Evolutionary conservation across 2,888 invertebrate species (phyloP), one percentile per base, ranked within the genome.

Genomic region (Epicampocera succincta): DNA sequence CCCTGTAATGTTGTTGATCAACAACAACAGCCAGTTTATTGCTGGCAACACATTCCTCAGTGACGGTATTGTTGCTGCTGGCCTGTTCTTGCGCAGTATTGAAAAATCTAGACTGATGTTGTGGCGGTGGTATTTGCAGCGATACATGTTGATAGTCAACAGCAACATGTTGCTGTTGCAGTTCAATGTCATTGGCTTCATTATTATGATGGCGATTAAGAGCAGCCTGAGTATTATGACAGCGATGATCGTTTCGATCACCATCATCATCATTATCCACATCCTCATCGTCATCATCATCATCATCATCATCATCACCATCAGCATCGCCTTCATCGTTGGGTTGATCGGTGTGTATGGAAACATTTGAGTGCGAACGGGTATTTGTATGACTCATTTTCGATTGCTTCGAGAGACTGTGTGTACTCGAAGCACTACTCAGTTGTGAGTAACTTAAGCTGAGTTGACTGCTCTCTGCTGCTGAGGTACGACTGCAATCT

Each of bases 391-490:
- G 83, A 44, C 81, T 69, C 40, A 82, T 71, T 69, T 82, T 81
- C 5, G 78, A 79, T 52, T 79, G 78, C 61, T 82, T 82, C 3
- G 82, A 78, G 46, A 82, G 44, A 68, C 87, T 79, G 42, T 72
- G 75, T 40, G 68, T 79, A 61, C 83, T 82, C 3, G 79, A 80
- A 76, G 87, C 87, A 85, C 88, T 88, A 80, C 89, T 89, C 52
- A 89, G 79, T 71, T 89, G 89, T 1, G 89, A 89, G 52, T 89
- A 89, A 65, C 89, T 89, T 17, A 89, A 83, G 77, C 89, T 89
- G 19, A 89, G 76, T 68, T 88, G 89, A 77, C 88, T 88, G 68
- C 87, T 87, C 58, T 84, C 89, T n/a, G 76, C 86, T 12, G 77
- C 87, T 82, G 83, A 87, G 42, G 83, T 88, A 83, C 86, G 87